Percentiles rank a stretch among this genome's conserved stretches.
Conservation (phyloP, 2,797 vertebrate genomes). For the Pseudomugil tenellus region DNA sequence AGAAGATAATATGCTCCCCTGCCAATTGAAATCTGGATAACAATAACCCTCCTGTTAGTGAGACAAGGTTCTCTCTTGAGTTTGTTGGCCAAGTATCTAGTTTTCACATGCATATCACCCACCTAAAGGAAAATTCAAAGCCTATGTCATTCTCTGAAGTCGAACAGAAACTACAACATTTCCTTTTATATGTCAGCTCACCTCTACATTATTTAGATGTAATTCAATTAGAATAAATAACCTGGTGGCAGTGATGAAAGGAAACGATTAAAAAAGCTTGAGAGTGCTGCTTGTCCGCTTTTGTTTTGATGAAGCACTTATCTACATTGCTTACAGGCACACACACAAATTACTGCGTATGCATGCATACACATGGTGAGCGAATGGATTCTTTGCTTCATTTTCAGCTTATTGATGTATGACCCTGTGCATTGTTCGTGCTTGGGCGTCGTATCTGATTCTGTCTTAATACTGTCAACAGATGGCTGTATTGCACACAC, state of each 20-base stretch:
- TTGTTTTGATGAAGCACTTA: slow-evolving; percentile 23
- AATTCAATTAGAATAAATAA: slow-evolving; percentile 18
- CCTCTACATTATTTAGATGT: slow-evolving; percentile 19
- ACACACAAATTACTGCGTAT: slow-evolving; percentile 22
- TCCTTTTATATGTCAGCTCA: neutral
- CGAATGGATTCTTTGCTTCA: slow-evolving; percentile 17
- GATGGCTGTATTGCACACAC: slow-evolving; percentile 15
- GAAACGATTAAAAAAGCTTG: slow-evolving; percentile 28
- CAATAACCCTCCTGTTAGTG: slow-evolving; percentile 71
- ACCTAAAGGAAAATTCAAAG: slow-evolving; percentile 15
- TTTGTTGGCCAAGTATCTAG: slow-evolving; percentile 42
- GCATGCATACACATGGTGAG: slow-evolving; percentile 26
- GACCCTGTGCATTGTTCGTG: slow-evolving; percentile 19
- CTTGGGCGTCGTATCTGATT: slow-evolving; percentile 45
- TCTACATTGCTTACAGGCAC: slow-evolving; percentile 18
- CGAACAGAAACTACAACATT: slow-evolving; percentile 2
- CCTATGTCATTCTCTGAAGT: slow-evolving; percentile 27
- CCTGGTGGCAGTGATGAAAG: slow-evolving; percentile 19
- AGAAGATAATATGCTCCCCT: slow-evolving; percentile 54
- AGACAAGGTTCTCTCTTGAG: slow-evolving; percentile 54
- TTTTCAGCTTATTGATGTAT: slow-evolving; percentile 42
- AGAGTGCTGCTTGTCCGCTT: slow-evolving; percentile 20
- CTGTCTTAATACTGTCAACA: slow-evolving; percentile 27
- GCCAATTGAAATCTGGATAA: slow-evolving; percentile 39
- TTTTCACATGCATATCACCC: slow-evolving; percentile 41